A percentile compares a stretch with the other conserved stretches of the same genome.
These are phyloP conservation scores for Marcusenius ussheri DNA, from an alignment of 2,113 vertebrate genomes.

Conservation along the genomic window DNA sequence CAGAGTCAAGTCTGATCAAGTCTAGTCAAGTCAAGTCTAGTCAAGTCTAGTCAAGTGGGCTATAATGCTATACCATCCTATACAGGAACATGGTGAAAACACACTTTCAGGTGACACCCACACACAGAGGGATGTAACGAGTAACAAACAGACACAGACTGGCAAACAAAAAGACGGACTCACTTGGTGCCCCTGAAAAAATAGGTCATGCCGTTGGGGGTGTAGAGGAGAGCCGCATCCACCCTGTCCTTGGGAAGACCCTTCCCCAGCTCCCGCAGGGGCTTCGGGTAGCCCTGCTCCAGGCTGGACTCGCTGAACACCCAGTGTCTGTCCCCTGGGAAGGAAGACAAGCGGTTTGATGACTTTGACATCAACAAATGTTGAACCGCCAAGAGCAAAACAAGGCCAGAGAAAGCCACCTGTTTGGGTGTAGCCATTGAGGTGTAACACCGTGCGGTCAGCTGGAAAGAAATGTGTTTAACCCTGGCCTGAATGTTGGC, in stretches of 20 bases:
- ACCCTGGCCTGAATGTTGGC: background rate
- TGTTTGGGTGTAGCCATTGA: background rate
- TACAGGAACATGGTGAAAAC: background rate
- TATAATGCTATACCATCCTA: background rate
- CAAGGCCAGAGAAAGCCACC: background rate
- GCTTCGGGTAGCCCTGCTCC: conserved; percentile 70
- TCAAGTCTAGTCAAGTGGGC: background rate
- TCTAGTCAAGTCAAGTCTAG: background rate
- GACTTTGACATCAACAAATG: background rate
- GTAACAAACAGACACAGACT: background rate
- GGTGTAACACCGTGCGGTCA: background rate
- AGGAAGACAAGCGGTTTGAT: background rate
- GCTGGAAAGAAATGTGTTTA: background rate
- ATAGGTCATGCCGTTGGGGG: conserved; percentile 78
- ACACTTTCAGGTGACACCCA: background rate
- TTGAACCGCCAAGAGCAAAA: background rate
- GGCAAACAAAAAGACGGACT: conserved; percentile 36
- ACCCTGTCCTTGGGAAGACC: conserved; percentile 75
- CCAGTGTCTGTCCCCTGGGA: conserved; percentile 76
- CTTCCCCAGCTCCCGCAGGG: conserved; percentile 68
- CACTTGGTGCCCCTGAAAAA: conserved; percentile 82
- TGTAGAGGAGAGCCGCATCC: conserved; percentile 78
- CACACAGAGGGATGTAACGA: background rate
- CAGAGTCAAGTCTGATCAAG: background rate
- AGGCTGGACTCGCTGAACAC: conserved; percentile 75